Base-by-base conservation (phyloP, 1,140 invertebrate genomes). In the Batillaria attramentaria region DNA sequence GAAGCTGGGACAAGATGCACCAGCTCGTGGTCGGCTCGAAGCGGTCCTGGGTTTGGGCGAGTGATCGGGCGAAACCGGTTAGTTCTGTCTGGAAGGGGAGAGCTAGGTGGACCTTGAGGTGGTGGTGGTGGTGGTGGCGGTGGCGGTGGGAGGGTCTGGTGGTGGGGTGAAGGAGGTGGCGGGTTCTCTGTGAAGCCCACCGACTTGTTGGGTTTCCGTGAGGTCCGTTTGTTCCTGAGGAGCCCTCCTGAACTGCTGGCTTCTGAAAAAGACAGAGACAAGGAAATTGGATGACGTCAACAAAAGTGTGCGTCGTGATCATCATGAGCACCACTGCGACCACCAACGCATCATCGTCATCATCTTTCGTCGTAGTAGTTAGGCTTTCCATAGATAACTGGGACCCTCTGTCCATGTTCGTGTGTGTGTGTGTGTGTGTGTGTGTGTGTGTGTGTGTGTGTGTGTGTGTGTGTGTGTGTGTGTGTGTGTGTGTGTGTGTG, bases 21-120 rank as follows among this genome's bases (percentile, higher is more conserved):
- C 62, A 70, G 68, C 41, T 70, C 68, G 41, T 70, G 68, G 68
- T 70, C 50, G 41, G 68, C 68, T 31, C 50, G 43, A 24, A 70
- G 42, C 2, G 68, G 68, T 28, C 68, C 68, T 28, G 42, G 39
- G 41, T 28, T 70, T 6, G 68, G 41, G 6, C 35, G n/a, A 42
- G 41, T 70, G 68, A 70, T 70, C 20, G 68, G 68, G 10, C 68
- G 68, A 39, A 70, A 70, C 68, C 43, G 39, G 68, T 46, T 46
- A 28, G 41, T 24, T 28, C 68, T n/a, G 41, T 70, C 68, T 10
- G 68, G 68, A 3, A 70, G 68, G 3, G 68, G 68, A 16, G 68
- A 70, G 41, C 68, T 70, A 28, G 68, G 68, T 0, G 68, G 68
- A 31, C 68, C 68, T 31, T 70, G 68, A 8, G 68, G 68, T 39